Evolutionary conservation across 2,888 invertebrate genomes (phyloP), one percentile per base, ranked within the genome.

Genomic region (Schrankia costaestrigalis): DNA sequence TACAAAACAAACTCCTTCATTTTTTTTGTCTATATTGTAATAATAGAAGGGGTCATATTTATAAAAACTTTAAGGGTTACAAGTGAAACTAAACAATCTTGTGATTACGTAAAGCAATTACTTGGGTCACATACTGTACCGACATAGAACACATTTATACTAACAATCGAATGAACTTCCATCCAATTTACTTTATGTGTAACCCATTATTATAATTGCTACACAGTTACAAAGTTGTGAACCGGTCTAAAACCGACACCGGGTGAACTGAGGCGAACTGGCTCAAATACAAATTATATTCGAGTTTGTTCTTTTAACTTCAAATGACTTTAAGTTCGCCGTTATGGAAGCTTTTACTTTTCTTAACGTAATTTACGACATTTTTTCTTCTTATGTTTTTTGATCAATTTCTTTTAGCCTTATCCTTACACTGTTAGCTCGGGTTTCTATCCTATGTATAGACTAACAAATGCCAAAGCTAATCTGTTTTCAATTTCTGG

Each of bases 201-300:
- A 71, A 72, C 60, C 76, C 74, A 80, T 84, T 82, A 82, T 76
- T 66, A 72, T 81, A 80, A 82, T 82, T 80, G 77, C 66, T 68
- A 55, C 52, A 68, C 64, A 63, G 71, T 78, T 73, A 55, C 66
- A 62, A 77, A 81, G 70, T 78, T 66, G 59, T 51, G 49, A 57
- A 50, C 50, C 46, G 48, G 59, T 56, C 56, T 59, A 51, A 47
- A 48, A 47, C 54, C 64, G 46, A 59, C 61, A 53, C 55, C 31
- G 46, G 46, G 71, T 64, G 69, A 63, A 67, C 59, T 56, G 56
- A 61, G 55, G 59, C 58, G 54, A 58, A 64, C 62, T 62, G 57
- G 53, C 56, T 63, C 54, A 61, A 57, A 57, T 52, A 58, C 54
- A 57, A 65, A 64, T 68, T 67, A 54, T 59, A 60, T 63, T 62